A percentile compares a stretch with the other conserved stretches of the same genome.
Evolutionary conservation across 2,797 vertebrate species (phyloP).

Genomic region (Potorous gilbertii): DNA sequence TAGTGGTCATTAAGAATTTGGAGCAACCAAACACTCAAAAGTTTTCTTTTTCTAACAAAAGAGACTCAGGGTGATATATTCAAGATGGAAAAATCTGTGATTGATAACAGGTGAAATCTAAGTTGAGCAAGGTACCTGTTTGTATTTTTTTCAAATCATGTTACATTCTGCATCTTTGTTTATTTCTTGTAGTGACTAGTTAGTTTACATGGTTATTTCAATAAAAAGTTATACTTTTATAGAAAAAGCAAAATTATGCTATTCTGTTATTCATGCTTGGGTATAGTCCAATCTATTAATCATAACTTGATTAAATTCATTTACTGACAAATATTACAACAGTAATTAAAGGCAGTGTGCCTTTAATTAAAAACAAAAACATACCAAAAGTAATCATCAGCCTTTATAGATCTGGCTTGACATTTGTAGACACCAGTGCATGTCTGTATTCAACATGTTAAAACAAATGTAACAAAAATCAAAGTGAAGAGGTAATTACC

Average conservation of each 20-base stretch:
- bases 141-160: no score
- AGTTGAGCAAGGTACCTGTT: no score
- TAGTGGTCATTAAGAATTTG: neutral
- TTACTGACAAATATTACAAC: neutral
- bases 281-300: neutral
- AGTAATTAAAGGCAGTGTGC: neutral
- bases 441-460: neutral
- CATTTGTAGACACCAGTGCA: neutral
- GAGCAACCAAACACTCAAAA: neutral
- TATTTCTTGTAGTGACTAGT: no score
- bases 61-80: neutral
- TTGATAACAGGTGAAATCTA: no score
- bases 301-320: neutral
- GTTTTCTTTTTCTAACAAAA: neutral
- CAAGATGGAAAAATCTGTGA: neutral
- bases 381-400: neutral
- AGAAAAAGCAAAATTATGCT: no score
- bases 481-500: neutral
- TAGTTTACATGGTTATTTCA: no score
- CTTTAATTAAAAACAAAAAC: neutral
- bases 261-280: no score
- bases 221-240: no score
- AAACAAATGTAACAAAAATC: neutral
- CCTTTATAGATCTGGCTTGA: neutral
- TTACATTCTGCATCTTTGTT: no score